Percentiles rank a stretch among this genome's conserved stretches.
phyloP scores from a whole-genome alignment of 2,888 invertebrate species.

The Norana najaformis region DNA sequence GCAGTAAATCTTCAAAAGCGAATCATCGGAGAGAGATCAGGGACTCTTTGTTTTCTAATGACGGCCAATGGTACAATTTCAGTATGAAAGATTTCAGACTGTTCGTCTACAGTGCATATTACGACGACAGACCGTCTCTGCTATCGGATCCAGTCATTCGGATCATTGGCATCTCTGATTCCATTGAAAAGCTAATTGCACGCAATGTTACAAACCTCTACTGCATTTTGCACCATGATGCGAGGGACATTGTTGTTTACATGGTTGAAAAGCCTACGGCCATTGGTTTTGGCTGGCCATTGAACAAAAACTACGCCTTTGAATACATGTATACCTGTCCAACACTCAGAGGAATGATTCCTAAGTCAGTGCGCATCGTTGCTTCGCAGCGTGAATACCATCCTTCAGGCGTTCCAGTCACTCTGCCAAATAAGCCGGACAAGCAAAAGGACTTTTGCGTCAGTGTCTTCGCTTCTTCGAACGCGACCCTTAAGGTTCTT shows the following conservation, averaged over 20 bases:
- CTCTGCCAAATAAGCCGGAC: constrained; percentile 14
- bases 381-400: background rate
- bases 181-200: background rate
- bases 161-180: constrained; percentile 6
- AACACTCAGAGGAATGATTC: background rate
- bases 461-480: constrained; percentile 16
- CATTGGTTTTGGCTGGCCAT: background rate
- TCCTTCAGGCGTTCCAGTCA: background rate
- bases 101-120: background rate
- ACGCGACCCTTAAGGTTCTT: constrained; percentile 13
- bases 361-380: background rate
- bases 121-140: constrained; percentile 18
- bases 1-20: background rate
- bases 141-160: constrained; percentile 15
- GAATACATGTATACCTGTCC: constrained; percentile 25
- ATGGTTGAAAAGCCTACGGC: background rate
- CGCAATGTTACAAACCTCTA: background rate
- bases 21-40: background rate
- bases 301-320: background rate
- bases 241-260: background rate
- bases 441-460: background rate
- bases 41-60: background rate
- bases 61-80: constrained; percentile 20
- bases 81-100: background rate
- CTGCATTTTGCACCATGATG: background rate